Conservation (phyloP, 2,797 vertebrate species). For the Phrynocephalus forsythii region DNA sequence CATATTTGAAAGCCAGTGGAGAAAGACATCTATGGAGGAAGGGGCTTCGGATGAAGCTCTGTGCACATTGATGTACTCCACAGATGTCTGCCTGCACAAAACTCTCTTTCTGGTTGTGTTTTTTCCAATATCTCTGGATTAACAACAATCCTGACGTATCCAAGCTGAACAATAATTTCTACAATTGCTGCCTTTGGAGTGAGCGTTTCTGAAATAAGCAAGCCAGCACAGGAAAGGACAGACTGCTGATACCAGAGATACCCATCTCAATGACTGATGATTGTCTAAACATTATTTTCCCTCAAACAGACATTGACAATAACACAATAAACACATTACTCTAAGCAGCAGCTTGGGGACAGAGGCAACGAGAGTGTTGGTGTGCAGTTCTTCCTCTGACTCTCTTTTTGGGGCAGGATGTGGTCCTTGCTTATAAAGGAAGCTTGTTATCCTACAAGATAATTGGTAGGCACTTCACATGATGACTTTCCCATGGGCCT, state of each 20-base stretch:
- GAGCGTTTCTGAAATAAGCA: conserved; percentile 23
- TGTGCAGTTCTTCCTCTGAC: not conserved
- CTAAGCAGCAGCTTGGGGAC: conserved; percentile 18
- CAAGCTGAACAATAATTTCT: conserved; percentile 29
- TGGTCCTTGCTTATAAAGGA: conserved; percentile 19
- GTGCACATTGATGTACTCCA: not conserved
- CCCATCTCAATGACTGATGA: conserved; percentile 15
- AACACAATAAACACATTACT: conserved; percentile 20
- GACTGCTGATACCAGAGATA: conserved; percentile 31
- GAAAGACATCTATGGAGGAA: not conserved
- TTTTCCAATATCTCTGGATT: not conserved
- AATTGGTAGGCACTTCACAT: conserved; percentile 9
- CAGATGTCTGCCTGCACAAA: not conserved
- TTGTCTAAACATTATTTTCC: conserved; percentile 37
- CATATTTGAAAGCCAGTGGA: no score
- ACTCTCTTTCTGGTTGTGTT: conserved; percentile 21
- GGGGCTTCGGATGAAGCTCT: no score
- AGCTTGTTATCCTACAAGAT: conserved; percentile 7
- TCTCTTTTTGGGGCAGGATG: conserved; percentile 4
- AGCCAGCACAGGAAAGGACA: not conserved
- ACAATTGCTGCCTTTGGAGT: conserved; percentile 46
- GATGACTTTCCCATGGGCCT: conserved; percentile 14
- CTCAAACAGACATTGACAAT: conserved; percentile 31
- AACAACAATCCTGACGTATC: conserved; percentile 8
- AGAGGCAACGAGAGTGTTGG: conserved; percentile 10